Conservation (phyloP, 2,797 vertebrate species). For the Philypnodon macrostomus region DNA sequence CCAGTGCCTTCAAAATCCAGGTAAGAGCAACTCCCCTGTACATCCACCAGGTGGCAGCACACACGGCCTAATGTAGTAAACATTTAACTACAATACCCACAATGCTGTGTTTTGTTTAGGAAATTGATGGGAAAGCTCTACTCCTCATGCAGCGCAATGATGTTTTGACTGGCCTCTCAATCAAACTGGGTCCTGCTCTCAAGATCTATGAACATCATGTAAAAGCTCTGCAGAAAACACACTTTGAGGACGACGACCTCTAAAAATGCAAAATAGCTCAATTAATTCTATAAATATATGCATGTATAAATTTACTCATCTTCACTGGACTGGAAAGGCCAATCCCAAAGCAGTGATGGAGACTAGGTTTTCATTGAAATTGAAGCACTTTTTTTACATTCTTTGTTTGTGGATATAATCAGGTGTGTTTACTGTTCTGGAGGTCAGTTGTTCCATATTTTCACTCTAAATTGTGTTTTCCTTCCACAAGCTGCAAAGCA, state of each 20-base stretch:
- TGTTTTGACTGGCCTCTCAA: slow-evolving; percentile 85
- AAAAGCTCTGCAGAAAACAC: slow-evolving; percentile 84
- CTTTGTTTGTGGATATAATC: too few species aligned
- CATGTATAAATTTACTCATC: too few species aligned
- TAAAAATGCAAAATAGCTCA: slow-evolving; percentile 55
- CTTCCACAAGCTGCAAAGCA: too few species aligned
- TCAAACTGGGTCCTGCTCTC: slow-evolving; percentile 85
- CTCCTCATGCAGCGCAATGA: slow-evolving; percentile 87
- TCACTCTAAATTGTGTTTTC: too few species aligned
- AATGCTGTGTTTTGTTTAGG: slow-evolving; percentile 63
- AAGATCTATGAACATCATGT: slow-evolving; percentile 88
- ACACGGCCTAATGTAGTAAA: background rate
- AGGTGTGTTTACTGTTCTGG: too few species aligned
- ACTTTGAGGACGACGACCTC: slow-evolving; percentile 84
- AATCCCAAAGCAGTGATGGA: too few species aligned
- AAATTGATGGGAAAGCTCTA: slow-evolving; percentile 86
- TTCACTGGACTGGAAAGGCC: too few species aligned
- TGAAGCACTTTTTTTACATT: too few species aligned
- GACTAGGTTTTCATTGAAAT: too few species aligned
- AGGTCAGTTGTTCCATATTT: too few species aligned
- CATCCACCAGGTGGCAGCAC: slow-evolving; percentile 41
- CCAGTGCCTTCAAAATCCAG: slow-evolving; percentile 85
- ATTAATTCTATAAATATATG: slow-evolving; percentile 33
- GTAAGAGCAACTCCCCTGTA: slow-evolving; percentile 56
- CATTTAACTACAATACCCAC: slow-evolving; percentile 1